phyloP scores from a whole-genome alignment of 2,888 invertebrate species.

The Eupithecia vulgata region DNA sequence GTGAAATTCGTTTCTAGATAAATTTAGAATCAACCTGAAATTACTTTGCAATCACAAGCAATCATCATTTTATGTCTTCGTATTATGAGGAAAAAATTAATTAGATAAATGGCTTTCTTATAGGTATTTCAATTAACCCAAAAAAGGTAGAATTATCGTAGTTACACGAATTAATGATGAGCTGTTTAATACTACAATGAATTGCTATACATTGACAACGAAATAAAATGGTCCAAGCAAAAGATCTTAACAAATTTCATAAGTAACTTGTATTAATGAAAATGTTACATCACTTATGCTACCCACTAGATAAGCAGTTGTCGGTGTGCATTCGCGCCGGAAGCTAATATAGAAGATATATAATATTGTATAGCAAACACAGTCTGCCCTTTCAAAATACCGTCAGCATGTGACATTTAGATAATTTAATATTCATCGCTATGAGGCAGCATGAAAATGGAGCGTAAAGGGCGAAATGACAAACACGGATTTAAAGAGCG shows the following conservation, averaged over 20 bases:
- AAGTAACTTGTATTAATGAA: background rate
- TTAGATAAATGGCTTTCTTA: background rate
- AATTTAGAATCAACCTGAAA: background rate
- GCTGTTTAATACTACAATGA: no score
- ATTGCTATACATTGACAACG: no score
- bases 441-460: constrained; percentile 43
- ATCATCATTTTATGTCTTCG: background rate
- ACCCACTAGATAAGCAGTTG: constrained; percentile 25
- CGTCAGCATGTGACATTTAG: constrained; percentile 60
- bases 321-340: constrained; percentile 44
- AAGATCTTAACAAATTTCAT: background rate
- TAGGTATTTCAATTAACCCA: background rate
- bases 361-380: background rate
- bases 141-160: background rate
- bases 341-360: constrained; percentile 46
- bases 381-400: constrained; percentile 61
- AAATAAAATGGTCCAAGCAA: no score
- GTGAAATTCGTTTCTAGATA: background rate
- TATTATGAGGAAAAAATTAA: background rate
- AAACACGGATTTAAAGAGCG: constrained; percentile 30
- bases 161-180: background rate
- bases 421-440: constrained; percentile 59
- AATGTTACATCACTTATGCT: background rate
- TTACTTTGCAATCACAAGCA: background rate
- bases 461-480: constrained; percentile 54